A percentile compares a stretch with the other conserved stretches of the same genome.
Conservation (phyloP, 2,888 invertebrate species). For the Melinaea marsaeus region DNA sequence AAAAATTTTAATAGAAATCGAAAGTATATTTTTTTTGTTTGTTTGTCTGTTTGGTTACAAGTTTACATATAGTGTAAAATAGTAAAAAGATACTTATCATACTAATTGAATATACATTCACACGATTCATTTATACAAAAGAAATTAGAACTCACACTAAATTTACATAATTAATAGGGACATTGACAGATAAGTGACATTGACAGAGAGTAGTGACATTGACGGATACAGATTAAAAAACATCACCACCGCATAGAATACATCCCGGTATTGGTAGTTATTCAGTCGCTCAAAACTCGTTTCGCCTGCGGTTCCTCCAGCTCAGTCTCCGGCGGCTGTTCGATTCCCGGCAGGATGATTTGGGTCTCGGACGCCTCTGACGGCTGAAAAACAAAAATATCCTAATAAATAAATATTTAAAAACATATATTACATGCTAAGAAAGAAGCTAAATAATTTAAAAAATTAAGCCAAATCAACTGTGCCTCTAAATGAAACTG, state of each 20-base stretch:
- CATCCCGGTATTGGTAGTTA: constrained; percentile 17
- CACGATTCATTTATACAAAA: not conserved
- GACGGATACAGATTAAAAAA: constrained; percentile 8
- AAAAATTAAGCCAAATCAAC: constrained; percentile 7
- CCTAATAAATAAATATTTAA: constrained; percentile 1
- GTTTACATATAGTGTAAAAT: constrained; percentile 2
- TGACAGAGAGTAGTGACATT: constrained; percentile 2
- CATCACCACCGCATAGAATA: constrained; percentile 19
- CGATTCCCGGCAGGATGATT: constrained; percentile 85
- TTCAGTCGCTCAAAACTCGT: constrained; percentile 46
- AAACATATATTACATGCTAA: not conserved
- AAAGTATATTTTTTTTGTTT: not conserved
- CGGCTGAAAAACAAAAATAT: constrained; percentile 71
- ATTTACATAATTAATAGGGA: not conserved
- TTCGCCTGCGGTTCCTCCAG: constrained; percentile 63
- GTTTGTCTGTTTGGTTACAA: constrained; percentile 2
- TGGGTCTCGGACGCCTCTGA: constrained; percentile 89
- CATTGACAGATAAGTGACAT: constrained; percentile 9
- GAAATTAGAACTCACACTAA: not conserved
- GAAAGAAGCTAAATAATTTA: constrained; percentile 7
- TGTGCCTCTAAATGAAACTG: no score
- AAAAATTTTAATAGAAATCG: not conserved
- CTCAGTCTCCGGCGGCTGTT: constrained; percentile 63
- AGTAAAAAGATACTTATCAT: not conserved
- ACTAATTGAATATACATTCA: not conserved